Evolutionary conservation across 2,113 vertebrate species (phyloP).

Genomic region (Oncorhynchus clarkii): DNA sequence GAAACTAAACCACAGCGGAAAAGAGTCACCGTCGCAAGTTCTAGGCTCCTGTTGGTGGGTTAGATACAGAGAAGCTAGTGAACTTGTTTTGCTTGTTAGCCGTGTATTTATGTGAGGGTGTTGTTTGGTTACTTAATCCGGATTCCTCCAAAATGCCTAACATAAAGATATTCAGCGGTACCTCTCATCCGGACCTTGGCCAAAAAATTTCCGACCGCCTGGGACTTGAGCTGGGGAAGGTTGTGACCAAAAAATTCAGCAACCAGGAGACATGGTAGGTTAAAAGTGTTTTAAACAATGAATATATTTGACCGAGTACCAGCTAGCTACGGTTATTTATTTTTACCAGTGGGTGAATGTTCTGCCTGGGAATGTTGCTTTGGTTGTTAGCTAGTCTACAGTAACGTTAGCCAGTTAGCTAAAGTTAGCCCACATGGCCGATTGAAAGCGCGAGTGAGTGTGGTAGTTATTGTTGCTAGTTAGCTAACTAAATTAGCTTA

Average conservation of each 20-base stretch:
- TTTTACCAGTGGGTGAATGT: neutral
- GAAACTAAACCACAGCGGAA: too few species aligned
- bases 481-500: too few species aligned
- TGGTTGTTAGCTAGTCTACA: too few species aligned
- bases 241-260: slow-evolving; percentile 87
- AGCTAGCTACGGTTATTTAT: neutral
- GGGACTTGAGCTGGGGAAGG: slow-evolving; percentile 84
- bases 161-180: slow-evolving; percentile 78
- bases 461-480: too few species aligned
- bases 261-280: slow-evolving; percentile 85
- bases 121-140: neutral
- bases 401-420: neutral
- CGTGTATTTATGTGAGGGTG: neutral
- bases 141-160: neutral
- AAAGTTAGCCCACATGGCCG: neutral
- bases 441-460: neutral
- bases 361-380: too few species aligned
- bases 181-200: slow-evolving; percentile 82
- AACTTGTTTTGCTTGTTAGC: neutral
- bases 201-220: slow-evolving; percentile 81
- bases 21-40: too few species aligned
- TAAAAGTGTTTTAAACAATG: neutral
- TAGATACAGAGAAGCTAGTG: too few species aligned
- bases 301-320: neutral
- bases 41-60: too few species aligned